Percentiles rank a stretch among this genome's conserved stretches.
These are phyloP conservation scores for Xiphias gladius DNA, from an alignment of 2,113 vertebrate species.

Conservation along the genomic window DNA sequence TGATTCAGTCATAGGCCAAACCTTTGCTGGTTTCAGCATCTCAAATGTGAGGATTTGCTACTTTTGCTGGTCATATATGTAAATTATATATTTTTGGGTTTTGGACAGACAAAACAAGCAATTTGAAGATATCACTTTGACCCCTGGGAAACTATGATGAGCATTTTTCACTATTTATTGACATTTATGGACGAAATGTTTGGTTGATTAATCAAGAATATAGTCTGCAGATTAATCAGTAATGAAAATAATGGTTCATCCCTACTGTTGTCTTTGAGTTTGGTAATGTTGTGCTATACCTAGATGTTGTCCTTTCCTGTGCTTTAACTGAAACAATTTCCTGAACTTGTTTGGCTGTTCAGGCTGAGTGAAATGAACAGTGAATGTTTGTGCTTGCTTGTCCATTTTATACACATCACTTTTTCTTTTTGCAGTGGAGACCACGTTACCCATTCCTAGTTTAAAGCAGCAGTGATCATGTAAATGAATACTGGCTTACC, in stretches of 20 bases:
- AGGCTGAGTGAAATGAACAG: not conserved
- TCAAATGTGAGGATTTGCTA: too few species aligned
- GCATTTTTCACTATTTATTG: too few species aligned
- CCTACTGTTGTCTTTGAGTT: not conserved
- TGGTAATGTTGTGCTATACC: not conserved
- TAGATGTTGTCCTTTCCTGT: not conserved
- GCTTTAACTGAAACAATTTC: not conserved
- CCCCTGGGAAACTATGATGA: not conserved
- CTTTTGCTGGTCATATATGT: not conserved
- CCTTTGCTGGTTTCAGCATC: too few species aligned
- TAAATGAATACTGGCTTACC: not conserved
- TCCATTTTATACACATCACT: not conserved
- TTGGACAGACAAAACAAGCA: too few species aligned
- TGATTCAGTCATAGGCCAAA: too few species aligned
- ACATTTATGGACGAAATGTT: not conserved
- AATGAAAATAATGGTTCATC: not conserved
- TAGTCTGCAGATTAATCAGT: not conserved
- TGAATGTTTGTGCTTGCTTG: slow-evolving; percentile 14
- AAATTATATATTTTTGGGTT: too few species aligned
- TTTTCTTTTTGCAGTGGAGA: not conserved
- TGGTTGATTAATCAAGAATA: not conserved
- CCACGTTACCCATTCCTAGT: not conserved
- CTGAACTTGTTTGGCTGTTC: slow-evolving; percentile 7
- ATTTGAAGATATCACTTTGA: too few species aligned
- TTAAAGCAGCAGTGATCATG: not conserved